These are phyloP conservation scores for Acleris emargana DNA, from an alignment of 2,888 invertebrate genomes.

Conservation along the genomic window DNA sequence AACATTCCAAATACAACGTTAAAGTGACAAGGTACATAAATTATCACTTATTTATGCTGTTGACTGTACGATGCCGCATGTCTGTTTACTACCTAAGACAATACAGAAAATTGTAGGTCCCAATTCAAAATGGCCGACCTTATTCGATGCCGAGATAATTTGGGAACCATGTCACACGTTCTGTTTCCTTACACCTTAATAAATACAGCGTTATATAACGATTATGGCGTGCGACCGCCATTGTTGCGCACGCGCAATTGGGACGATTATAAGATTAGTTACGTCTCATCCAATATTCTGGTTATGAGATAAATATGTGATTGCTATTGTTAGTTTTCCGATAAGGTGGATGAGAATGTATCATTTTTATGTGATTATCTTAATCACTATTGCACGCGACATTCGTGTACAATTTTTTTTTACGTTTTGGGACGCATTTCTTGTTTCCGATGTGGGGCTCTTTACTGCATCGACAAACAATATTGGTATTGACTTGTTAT, in stretches of 20 bases:
- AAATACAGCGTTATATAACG: conserved; percentile 7
- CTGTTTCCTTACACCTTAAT: background rate
- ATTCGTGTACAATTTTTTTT: no score
- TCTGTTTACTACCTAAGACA: no score
- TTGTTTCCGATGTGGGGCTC: no score
- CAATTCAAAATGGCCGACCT: no score
- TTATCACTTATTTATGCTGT: no score
- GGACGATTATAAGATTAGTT: conserved; percentile 10
- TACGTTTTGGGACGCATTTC: no score
- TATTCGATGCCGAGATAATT: background rate
- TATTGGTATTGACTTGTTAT: no score
- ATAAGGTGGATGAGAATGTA: background rate
- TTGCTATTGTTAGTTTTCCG: conserved; percentile 3
- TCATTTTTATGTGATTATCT: background rate
- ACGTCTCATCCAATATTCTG: conserved; percentile 10
- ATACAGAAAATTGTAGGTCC: no score
- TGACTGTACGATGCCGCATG: no score
- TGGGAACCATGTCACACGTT: conserved; percentile 12
- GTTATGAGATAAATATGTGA: conserved; percentile 8
- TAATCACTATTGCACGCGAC: background rate
- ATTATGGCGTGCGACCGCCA: conserved; percentile 13
- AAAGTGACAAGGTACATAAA: no score
- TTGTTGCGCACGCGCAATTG: conserved; percentile 5
- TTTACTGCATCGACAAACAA: no score
- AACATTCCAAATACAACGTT: no score